Percentiles rank a stretch among this genome's conserved stretches.
These are phyloP conservation scores for Neoniphon sammara DNA, from an alignment of 2,797 vertebrate genomes.

Conservation along the genomic window DNA sequence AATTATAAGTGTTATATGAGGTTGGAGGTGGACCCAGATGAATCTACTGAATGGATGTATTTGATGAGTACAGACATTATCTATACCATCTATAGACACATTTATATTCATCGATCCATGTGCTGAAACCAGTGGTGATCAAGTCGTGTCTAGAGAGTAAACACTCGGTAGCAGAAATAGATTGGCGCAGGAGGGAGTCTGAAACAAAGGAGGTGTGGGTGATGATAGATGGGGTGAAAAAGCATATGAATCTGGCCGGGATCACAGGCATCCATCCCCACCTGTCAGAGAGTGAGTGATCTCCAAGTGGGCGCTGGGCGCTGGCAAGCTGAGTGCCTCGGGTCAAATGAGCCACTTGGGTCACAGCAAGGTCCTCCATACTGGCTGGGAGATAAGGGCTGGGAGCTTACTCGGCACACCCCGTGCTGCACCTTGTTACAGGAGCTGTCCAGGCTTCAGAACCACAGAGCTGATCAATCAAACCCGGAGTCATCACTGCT, in stretches of 20 bases:
- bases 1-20: neutral
- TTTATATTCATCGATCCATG: conserved; percentile 21
- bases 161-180: conserved; percentile 51
- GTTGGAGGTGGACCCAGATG: neutral
- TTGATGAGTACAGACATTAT: conserved; percentile 5
- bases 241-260: conserved; percentile 69
- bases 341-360: conserved; percentile 72
- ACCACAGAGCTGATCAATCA: conserved; percentile 71
- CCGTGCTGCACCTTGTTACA: conserved; percentile 62
- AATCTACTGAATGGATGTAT: conserved; percentile 4
- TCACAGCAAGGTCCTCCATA: conserved; percentile 68
- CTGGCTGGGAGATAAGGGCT: conserved; percentile 75
- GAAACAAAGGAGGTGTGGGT: conserved; percentile 66
- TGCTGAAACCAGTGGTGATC: conserved; percentile 42
- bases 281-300: conserved; percentile 79
- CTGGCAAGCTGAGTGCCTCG: conserved; percentile 62
- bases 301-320: conserved; percentile 69
- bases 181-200: conserved; percentile 47
- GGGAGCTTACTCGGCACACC: conserved; percentile 67
- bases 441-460: conserved; percentile 47
- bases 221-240: conserved; percentile 76
- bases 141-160: conserved; percentile 38
- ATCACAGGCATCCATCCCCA: conserved; percentile 77
- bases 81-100: neutral
- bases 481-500: conserved; percentile 26